Base-by-base conservation (phyloP, 2,797 vertebrate genomes). In the Poeciliopsis infans region DNA sequence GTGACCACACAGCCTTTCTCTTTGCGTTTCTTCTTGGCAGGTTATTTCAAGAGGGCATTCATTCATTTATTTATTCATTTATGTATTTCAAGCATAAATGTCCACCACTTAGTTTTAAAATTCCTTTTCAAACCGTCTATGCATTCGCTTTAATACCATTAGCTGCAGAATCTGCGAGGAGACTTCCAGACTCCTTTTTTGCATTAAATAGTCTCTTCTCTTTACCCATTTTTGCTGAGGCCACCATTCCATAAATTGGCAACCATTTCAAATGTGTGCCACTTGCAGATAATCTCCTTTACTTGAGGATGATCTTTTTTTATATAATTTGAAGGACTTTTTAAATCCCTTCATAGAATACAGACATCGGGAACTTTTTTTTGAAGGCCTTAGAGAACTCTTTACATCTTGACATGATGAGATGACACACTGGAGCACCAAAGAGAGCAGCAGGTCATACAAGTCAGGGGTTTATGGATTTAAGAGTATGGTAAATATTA, bases 391-490 rank as follows among this genome's bases (percentile, higher is more conserved):
- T 55, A 43, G 59, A 69, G 15, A 77, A n/a, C 33, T 76, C 61
- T 79, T 79, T 15, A 55, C 31, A 12, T 55, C 49, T 70, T 71
- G 68, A 36, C 57, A 41, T 1, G 25, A 64, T 55, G 25, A 45
- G 8, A 66, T 13, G 28, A 47, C 28, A 39, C 28, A 53, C 69
- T 76, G 76, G 43, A 73, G 45, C 36, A 41, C 31, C 47, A 47
- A 79, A 31, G 20, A 64, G 46, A 77, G 51, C 39, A 70, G n/a
- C 59, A 46, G 57, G 36, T 49, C 36, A 20, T 33, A n/a, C 55
- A 81, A 72, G 39, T 47, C 23, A 72, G 28, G 71, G 25, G 18
- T 72, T 79, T 53, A 51, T 59, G 71, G 61, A 20, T 77, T 70
- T 76, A n/a, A 51, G 39, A 28, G 7, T 25, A 61, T 72, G 18